Conservation (phyloP, 2,113 vertebrate genomes). For the Ageneiosus marmoratus region DNA sequence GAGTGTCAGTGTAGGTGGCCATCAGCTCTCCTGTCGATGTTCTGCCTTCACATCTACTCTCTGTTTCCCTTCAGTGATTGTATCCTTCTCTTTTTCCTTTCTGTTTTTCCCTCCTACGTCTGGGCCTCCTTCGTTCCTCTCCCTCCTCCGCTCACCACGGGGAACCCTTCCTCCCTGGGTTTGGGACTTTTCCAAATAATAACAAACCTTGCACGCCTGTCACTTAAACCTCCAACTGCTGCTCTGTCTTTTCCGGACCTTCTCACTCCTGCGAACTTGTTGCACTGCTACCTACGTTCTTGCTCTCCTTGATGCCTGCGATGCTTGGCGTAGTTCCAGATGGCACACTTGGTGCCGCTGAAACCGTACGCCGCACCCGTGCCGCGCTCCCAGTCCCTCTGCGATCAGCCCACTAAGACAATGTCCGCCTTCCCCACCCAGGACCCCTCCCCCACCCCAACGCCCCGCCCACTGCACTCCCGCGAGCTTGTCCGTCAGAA, state of each 20-base stretch:
- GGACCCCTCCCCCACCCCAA: slow-evolving; percentile 76
- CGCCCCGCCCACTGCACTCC: slow-evolving; percentile 74
- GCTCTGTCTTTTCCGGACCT: neutral
- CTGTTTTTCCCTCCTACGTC: slow-evolving; percentile 40
- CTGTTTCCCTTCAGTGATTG: slow-evolving; percentile 48
- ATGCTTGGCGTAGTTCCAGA: slow-evolving; percentile 80
- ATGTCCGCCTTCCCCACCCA: slow-evolving; percentile 86
- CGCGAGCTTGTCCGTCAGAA: slow-evolving; percentile 86
- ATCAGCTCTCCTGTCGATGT: slow-evolving; percentile 29
- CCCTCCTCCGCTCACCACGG: slow-evolving; percentile 3
- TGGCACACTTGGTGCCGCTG: slow-evolving; percentile 88
- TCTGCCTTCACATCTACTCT: slow-evolving; percentile 40
- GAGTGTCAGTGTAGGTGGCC: neutral
- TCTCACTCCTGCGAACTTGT: neutral
- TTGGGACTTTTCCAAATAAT: slow-evolving; percentile 13
- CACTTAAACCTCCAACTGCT: neutral
- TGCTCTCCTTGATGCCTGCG: neutral
- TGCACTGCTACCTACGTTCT: neutral
- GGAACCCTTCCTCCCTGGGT: slow-evolving; percentile 21
- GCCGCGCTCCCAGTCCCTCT: slow-evolving; percentile 91
- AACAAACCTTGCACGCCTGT: neutral
- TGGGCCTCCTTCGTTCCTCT: slow-evolving; percentile 19
- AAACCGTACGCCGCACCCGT: slow-evolving; percentile 89
- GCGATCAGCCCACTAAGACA: slow-evolving; percentile 89
- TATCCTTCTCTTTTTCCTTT: slow-evolving; percentile 47